Evolutionary conservation across 2,113 vertebrate species (phyloP).

Genomic region (Miniopterus natalensis): DNA sequence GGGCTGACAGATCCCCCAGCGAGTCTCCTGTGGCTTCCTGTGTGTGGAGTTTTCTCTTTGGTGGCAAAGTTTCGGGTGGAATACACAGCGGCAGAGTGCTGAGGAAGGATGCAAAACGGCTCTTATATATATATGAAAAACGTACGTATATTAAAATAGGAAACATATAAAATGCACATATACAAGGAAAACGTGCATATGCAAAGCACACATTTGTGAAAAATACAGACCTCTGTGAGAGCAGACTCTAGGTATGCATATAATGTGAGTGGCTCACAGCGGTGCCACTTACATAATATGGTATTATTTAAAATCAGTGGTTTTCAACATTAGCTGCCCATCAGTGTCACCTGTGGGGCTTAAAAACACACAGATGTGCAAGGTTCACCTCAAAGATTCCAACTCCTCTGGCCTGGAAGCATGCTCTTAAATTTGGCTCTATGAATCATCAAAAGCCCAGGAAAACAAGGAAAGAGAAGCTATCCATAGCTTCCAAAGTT

Average conservation of each 20-base stretch:
- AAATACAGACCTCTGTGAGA: background rate
- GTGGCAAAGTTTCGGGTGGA: background rate
- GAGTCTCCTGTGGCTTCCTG: background rate
- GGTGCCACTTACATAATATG: background rate
- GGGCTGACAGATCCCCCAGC: background rate
- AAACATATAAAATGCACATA: background rate
- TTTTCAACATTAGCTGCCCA: background rate
- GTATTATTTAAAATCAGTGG: background rate
- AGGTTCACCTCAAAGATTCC: slow-evolving; percentile 13
- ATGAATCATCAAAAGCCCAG: slow-evolving; percentile 43
- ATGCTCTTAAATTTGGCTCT: background rate
- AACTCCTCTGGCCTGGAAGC: background rate
- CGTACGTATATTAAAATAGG: too few relatives aligned
- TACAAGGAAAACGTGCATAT: background rate
- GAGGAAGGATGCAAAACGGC: background rate
- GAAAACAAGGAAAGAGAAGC: background rate
- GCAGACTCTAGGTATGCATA: background rate
- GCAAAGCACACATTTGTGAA: background rate
- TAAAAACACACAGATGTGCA: background rate
- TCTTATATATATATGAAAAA: background rate
- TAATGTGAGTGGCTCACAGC: too few relatives aligned
- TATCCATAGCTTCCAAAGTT: slow-evolving; percentile 10
- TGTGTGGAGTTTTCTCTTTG: background rate
- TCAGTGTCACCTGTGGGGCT: background rate
- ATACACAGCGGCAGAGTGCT: accelerated